A percentile compares a stretch with the other conserved stretches of the same genome.
Conservation (phyloP, 92 coral and sea anemone genomes). For the Metridium senile region DNA sequence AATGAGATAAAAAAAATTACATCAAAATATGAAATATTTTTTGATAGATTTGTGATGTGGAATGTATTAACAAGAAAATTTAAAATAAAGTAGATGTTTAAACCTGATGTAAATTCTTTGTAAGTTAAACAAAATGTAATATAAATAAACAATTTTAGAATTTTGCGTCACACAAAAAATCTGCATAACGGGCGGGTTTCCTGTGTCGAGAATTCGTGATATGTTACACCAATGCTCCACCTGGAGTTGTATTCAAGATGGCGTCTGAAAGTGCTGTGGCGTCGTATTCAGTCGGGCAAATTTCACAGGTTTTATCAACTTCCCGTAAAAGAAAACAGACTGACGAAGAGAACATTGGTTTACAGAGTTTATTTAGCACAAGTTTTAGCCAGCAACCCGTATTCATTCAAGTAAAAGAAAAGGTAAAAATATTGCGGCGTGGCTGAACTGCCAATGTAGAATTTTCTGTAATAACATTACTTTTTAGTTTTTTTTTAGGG, state of each 20-base stretch:
- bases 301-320: slow-evolving; percentile 65
- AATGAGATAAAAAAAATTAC: too few relatives aligned
- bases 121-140: too few relatives aligned
- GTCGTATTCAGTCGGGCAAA: slow-evolving; percentile 84
- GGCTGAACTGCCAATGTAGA: neutral
- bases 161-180: too few relatives aligned
- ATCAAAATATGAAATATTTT: too few relatives aligned
- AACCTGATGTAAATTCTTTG: too few relatives aligned
- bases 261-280: slow-evolving; percentile 56
- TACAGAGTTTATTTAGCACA: slow-evolving; percentile 56
- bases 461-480: neutral
- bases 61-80: too few relatives aligned
- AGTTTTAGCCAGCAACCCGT: slow-evolving; percentile 51
- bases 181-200: too few relatives aligned
- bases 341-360: slow-evolving; percentile 29
- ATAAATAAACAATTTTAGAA: too few relatives aligned
- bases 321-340: slow-evolving; percentile 28
- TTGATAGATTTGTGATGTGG: too few relatives aligned
- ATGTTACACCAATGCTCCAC: neutral
- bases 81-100: too few relatives aligned
- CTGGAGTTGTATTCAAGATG: slow-evolving; percentile 52
- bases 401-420: slow-evolving; percentile 47
- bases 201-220: neutral
- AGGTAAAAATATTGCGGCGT: slow-evolving; percentile 14
- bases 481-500: too few relatives aligned